Conservation (phyloP, 2,888 invertebrate genomes). For the Macrosiphum euphorbiae region DNA sequence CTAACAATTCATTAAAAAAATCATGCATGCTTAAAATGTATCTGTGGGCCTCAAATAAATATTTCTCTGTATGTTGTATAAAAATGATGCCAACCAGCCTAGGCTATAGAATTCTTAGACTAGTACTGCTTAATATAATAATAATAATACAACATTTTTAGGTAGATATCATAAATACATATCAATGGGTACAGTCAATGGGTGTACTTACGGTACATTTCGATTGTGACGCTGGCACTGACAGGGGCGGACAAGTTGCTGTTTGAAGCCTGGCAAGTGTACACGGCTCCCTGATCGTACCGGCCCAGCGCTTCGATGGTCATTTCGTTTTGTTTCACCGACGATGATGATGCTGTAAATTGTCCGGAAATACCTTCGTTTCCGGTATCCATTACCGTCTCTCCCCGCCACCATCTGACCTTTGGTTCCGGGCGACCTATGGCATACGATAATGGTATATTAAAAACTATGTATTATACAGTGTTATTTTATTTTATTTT, state of each 20-base stretch:
- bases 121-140: not conserved
- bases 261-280: constrained; percentile 82
- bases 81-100: not conserved
- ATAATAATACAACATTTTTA: not conserved
- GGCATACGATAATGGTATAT: not conserved
- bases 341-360: constrained; percentile 70
- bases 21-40: no score
- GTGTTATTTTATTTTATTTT: not conserved
- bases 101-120: not conserved
- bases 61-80: no score
- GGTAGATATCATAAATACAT: not conserved
- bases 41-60: no score
- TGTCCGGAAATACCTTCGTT: constrained; percentile 72
- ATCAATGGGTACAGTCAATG: not conserved
- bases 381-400: constrained; percentile 75
- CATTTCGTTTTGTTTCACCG: constrained; percentile 73
- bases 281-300: constrained; percentile 78
- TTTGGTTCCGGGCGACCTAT: constrained; percentile 81
- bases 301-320: constrained; percentile 74
- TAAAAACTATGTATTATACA: not conserved
- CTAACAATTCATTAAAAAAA: no score
- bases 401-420: constrained; percentile 84
- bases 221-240: constrained; percentile 78
- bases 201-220: constrained; percentile 75
- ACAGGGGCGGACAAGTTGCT: constrained; percentile 79